These are phyloP conservation scores for Zaprionus obscuricornis DNA, from an alignment of 2,888 invertebrate species.

Conservation along the genomic window DNA sequence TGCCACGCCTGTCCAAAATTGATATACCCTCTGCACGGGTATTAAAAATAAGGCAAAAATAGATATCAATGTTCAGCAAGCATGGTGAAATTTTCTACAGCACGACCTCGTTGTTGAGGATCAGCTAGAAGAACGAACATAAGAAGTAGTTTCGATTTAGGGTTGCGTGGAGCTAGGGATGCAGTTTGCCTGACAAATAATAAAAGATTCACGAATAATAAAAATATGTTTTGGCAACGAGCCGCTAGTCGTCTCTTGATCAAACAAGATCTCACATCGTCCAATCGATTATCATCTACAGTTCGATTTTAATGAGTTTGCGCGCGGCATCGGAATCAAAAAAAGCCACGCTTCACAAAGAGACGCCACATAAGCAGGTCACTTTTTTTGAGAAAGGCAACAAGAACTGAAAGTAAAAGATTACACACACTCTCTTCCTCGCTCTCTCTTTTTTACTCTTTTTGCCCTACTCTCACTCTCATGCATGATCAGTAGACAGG, in stretches of 20 bases:
- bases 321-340: slow-evolving; percentile 39
- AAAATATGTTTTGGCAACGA: slow-evolving; percentile 74
- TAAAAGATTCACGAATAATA: slow-evolving; percentile 33
- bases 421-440: no score
- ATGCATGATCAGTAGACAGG: slow-evolving; percentile 8
- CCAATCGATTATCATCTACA: slow-evolving; percentile 76
- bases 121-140: no score
- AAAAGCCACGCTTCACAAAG: slow-evolving; percentile 16
- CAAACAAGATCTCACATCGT: background rate
- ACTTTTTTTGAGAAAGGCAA: slow-evolving; percentile 61
- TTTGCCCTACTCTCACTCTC: slow-evolving; percentile 32
- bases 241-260: slow-evolving; percentile 34
- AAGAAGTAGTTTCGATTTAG: no score
- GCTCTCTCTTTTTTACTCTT: background rate
- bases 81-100: no score
- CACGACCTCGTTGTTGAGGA: no score
- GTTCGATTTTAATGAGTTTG: slow-evolving; percentile 70
- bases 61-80: no score
- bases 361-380: slow-evolving; percentile 62
- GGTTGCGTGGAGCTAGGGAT: no score
- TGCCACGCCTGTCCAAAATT: no score
- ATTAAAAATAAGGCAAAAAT: no score
- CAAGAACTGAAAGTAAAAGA: slow-evolving; percentile 78
- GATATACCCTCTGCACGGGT: no score
- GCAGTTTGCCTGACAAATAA: background rate